Conservation (phyloP, 2,797 vertebrate genomes). For the Furcifer pardalis region DNA sequence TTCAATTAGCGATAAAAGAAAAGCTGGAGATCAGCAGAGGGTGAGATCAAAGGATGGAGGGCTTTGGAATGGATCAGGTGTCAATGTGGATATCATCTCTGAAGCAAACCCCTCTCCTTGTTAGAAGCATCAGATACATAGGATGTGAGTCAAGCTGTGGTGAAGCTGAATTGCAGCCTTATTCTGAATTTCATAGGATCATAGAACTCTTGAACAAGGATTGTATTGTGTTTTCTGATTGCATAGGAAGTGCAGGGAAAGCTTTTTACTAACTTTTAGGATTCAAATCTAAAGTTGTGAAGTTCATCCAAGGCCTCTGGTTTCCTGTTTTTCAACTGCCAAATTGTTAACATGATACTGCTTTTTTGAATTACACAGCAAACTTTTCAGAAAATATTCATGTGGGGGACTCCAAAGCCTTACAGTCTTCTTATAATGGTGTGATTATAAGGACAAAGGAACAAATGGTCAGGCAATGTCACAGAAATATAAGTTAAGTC, state of each 20-base stretch:
- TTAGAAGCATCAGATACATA: no score
- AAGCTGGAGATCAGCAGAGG: background rate
- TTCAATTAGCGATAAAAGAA: no score
- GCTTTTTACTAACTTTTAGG: background rate
- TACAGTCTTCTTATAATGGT: background rate
- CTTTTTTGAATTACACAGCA: background rate
- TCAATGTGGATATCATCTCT: no score
- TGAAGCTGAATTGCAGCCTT: background rate
- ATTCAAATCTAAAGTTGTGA: background rate
- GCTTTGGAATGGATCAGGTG: background rate
- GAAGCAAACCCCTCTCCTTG: no score
- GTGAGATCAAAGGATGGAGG: background rate
- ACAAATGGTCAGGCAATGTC: background rate
- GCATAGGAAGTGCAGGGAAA: background rate
- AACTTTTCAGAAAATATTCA: background rate
- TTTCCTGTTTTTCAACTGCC: background rate
- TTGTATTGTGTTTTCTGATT: background rate
- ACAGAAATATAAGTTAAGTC: conserved; percentile 10
- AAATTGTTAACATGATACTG: background rate
- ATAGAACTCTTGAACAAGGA: background rate
- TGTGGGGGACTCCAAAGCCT: background rate
- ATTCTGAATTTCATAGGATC: background rate
- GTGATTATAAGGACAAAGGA: background rate
- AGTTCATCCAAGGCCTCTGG: background rate
- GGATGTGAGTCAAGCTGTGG: background rate